Base-by-base conservation (phyloP, 1,140 invertebrate species). In the Calliphora vicina region DNA sequence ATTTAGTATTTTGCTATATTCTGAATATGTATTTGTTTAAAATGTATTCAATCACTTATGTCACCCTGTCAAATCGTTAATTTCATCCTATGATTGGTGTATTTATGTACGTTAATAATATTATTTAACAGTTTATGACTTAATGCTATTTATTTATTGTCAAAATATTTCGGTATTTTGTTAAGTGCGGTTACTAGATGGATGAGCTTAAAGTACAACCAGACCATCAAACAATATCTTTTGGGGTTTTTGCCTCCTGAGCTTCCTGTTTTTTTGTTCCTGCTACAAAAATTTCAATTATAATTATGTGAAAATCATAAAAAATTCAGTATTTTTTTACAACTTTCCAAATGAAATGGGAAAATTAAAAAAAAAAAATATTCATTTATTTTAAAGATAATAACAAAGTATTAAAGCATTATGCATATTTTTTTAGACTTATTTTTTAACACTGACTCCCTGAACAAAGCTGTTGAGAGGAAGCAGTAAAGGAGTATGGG, bases 221-320 rank as follows among this genome's bases (percentile, higher is more conserved):
- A 20, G 15, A 43, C 35, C 17, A 43, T 29, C 26, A 25, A 78
- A 20, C n/a, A 25, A 20, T 20, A 25, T 42, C 9, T 78, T 43
- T 45, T 25, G 2, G 8, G 17, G 23, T 67, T 57, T 57, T 57
- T 57, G 6, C 5, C 5, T 57, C 5, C 15, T n/a, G n/a, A 5
- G n/a, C 50, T 57, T 13, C 15, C 50, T 17, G 2, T 57, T 6
- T 57, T 27, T 45, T 76, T 76, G 23, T 71, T 29, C 45, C 78
- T n/a, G n/a, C n/a, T n/a, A 78, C 83, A 86, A 86, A 86, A 88
- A 89, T 89, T 89, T 89, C 88, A 89, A 89, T 89, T 89, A 89
- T 89, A 89, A 89, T 89, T 89, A 88, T 89, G 88, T 88, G 87
- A 84, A 89, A 89, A 89, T 88, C 86, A 88, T 89, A 89, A 89